These are phyloP conservation scores for Lineus longissimus DNA, from an alignment of 1,140 invertebrate genomes.

Conservation along the genomic window DNA sequence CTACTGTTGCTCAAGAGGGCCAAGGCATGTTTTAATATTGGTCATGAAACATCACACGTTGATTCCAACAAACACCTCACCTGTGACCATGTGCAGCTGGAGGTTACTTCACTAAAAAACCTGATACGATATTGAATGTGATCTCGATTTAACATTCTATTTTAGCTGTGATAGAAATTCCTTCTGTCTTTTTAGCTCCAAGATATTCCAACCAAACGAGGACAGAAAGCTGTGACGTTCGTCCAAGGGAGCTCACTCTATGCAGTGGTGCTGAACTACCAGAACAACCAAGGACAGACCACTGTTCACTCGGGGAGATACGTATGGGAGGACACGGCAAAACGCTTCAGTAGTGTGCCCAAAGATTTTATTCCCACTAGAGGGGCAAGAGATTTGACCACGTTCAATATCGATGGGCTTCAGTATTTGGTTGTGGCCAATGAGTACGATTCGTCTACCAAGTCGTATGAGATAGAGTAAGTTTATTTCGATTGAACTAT, in stretches of 20 bases:
- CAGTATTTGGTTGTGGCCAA: conserved; percentile 42
- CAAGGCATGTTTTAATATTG: no score
- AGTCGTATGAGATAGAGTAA: conserved; percentile 32
- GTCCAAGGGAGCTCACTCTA: conserved; percentile 22
- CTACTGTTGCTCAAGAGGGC: no score
- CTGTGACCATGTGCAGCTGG: no score
- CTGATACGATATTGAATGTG: no score
- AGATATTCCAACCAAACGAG: conserved; percentile 36
- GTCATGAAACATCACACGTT: no score
- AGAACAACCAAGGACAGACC: conserved; percentile 35
- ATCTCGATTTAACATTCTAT: not conserved
- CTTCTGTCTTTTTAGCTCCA: conserved; percentile 30
- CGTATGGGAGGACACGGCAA: conserved; percentile 29
- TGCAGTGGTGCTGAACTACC: conserved; percentile 37
- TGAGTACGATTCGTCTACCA: conserved; percentile 28
- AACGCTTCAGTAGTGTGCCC: conserved; percentile 28
- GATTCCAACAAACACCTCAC: no score
- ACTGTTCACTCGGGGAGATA: conserved; percentile 31
- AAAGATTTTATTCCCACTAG: conserved; percentile 28
- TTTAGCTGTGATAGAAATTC: not conserved
- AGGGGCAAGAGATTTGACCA: conserved; percentile 29
- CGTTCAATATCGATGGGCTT: conserved; percentile 30
- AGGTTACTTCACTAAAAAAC: no score
- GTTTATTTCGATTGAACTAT: no score
- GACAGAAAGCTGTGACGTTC: conserved; percentile 35